A percentile compares a stretch with the other conserved stretches of the same genome.
phyloP scores from a whole-genome alignment of 2,797 vertebrate species.

The Neosilurus hyrtlii region DNA sequence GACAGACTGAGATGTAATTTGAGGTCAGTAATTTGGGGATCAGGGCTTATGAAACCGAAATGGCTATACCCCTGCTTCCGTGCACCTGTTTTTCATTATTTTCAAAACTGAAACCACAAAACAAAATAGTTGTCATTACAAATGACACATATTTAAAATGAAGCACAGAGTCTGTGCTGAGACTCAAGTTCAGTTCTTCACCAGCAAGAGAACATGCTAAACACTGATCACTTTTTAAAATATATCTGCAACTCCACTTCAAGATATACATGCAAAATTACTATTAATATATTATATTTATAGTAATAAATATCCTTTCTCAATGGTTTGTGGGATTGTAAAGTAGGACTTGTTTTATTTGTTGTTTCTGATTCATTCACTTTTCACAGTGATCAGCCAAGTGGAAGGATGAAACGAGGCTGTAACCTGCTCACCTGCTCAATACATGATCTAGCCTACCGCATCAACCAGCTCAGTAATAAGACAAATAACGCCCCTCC shows the following conservation, averaged over 20 bases:
- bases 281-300: no score
- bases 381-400: constrained; percentile 65
- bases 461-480: constrained; percentile 69
- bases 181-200: background rate
- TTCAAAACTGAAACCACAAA: background rate
- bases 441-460: constrained; percentile 77
- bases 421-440: constrained; percentile 83
- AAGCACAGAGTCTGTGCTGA: background rate
- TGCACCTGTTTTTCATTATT: background rate
- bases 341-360: constrained; percentile 34
- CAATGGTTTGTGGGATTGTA: background rate
- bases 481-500: constrained; percentile 69
- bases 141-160: background rate
- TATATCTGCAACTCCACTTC: background rate
- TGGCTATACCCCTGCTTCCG: background rate
- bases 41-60: background rate
- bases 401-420: constrained; percentile 71
- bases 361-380: background rate
- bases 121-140: background rate
- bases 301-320: background rate
- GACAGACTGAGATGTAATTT: constrained; percentile 4
- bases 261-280: background rate
- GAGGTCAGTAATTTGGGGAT: background rate
- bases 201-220: background rate
- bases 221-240: background rate